phyloP scores from a whole-genome alignment of 1,140 invertebrate genomes.

The Drosophila equinoxialis region DNA sequence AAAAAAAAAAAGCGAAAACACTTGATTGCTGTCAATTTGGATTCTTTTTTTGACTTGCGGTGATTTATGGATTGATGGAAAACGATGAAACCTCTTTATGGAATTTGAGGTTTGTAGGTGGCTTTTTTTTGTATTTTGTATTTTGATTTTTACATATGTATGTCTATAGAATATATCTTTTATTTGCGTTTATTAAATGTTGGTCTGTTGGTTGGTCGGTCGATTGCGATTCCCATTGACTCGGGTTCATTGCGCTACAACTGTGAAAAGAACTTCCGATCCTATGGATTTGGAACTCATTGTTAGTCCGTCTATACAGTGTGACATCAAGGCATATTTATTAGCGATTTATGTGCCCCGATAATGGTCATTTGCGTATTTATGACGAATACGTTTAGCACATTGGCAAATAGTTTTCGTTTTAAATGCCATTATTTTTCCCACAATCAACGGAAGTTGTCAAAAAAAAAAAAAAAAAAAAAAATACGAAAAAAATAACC shows the following conservation, averaged over 20 bases:
- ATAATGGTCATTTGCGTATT: conserved; percentile 68
- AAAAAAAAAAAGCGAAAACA: neutral
- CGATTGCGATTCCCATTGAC: neutral
- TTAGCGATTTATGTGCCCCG: conserved; percentile 62
- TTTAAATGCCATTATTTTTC: conserved; percentile 40
- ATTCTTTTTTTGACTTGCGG: conserved; percentile 22
- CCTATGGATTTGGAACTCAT: conserved; percentile 38
- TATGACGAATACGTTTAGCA: conserved; percentile 55
- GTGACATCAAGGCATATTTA: conserved; percentile 52
- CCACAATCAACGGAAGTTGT: conserved; percentile 61
- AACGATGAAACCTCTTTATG: conserved; percentile 37
- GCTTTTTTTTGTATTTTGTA: conserved; percentile 15
- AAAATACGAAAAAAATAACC: conserved; percentile 20
- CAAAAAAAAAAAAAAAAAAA: conserved; percentile 22
- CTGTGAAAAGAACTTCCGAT: conserved; percentile 60
- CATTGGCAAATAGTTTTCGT: conserved; percentile 60
- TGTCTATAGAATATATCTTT: conserved; percentile 20
- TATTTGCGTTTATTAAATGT: conserved; percentile 11
- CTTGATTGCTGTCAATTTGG: conserved; percentile 19
- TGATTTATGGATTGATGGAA: conserved; percentile 38
- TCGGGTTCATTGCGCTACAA: conserved; percentile 54
- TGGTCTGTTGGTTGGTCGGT: conserved; percentile 1
- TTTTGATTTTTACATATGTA: conserved; percentile 26
- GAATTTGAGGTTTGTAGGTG: conserved; percentile 45
- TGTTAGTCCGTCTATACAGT: conserved; percentile 50